These are phyloP conservation scores for Siphlonurus alternatus DNA, from an alignment of 2,888 invertebrate species.

Conservation along the genomic window DNA sequence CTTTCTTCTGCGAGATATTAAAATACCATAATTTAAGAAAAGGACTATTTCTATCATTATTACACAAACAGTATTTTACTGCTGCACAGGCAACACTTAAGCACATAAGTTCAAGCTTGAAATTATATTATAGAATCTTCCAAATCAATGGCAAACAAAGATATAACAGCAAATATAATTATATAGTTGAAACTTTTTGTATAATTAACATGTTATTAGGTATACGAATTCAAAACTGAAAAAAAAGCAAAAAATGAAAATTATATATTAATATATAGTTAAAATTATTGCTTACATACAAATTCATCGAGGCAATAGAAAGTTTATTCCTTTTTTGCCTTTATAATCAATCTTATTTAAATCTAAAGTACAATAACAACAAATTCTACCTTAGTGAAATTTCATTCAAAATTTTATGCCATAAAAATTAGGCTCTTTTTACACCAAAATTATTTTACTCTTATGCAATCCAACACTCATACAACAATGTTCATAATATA, in stretches of 20 bases:
- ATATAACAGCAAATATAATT: too few species aligned
- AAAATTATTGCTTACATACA: neutral
- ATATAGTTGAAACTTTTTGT: neutral
- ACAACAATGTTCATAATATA: too few species aligned
- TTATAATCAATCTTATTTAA: neutral
- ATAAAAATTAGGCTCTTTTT: neutral
- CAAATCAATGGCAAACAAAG: neutral
- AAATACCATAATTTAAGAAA: neutral
- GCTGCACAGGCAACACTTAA: neutral
- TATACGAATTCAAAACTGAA: neutral
- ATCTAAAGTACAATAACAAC: neutral
- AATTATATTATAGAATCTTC: neutral
- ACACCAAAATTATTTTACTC: neutral
- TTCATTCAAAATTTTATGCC: neutral
- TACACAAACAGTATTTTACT: neutral
- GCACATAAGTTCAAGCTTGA: neutral
- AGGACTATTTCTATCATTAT: neutral
- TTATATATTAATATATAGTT: neutral
- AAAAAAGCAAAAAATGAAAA: neutral
- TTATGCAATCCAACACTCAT: neutral
- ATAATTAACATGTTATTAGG: neutral
- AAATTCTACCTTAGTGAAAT: neutral
- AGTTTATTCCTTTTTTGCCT: neutral
- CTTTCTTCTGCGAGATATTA: too few species aligned
- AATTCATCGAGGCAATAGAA: neutral